Conservation (phyloP, 2,113 vertebrate genomes). For the Pholis gunnellus region DNA sequence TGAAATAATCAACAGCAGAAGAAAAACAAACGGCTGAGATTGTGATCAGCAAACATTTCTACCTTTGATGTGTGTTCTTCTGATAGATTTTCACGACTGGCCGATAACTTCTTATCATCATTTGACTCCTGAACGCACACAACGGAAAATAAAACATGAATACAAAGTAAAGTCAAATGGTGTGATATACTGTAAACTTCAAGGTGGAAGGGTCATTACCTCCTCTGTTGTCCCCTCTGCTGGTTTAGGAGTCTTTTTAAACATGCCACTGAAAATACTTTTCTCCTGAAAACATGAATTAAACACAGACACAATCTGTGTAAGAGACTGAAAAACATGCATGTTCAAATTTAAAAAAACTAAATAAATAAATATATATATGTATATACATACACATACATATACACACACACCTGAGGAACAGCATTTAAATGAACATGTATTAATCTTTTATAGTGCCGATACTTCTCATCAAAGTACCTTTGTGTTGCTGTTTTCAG, state of each 20-base stretch:
- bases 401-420: no score
- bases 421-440: neutral
- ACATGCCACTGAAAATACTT: conserved; percentile 68
- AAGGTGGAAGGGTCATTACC: conserved; percentile 7
- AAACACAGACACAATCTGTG: neutral
- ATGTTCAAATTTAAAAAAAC: neutral
- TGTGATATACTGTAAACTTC: neutral
- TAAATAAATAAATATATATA: no score
- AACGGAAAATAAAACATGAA: neutral
- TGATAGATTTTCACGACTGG: conserved; percentile 54
- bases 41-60: neutral
- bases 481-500: conserved; percentile 45
- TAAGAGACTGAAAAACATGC: neutral
- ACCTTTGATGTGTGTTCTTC: conserved; percentile 60
- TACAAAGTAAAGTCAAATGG: neutral
- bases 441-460: neutral
- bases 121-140: conserved; percentile 49
- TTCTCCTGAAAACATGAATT: conserved; percentile 56
- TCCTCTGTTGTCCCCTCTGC: conserved; percentile 49
- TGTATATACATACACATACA: no score
- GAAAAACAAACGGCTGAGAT: neutral
- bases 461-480: conserved; percentile 17
- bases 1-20: neutral
- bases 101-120: conserved; percentile 26
- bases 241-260: conserved; percentile 67